A percentile compares a stretch with the other conserved stretches of the same genome.
phyloP scores from a whole-genome alignment of 2,888 invertebrate species.

The Druceiella hillmani region DNA sequence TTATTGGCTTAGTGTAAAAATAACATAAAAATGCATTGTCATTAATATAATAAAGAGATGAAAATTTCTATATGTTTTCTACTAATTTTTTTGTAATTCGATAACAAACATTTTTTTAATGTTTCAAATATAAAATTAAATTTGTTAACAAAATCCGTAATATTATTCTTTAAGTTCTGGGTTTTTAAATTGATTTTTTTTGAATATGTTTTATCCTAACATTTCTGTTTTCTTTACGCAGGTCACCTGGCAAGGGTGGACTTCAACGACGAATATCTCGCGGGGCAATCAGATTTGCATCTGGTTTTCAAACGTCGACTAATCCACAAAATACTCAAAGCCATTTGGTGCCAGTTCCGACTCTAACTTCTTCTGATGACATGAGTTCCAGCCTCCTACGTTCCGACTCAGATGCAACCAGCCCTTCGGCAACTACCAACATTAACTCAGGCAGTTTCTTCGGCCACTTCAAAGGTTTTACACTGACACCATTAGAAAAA shows the following conservation, averaged over 20 bases:
- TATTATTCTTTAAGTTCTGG: too few species aligned
- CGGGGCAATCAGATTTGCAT: constrained; percentile 45
- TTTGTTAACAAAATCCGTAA: too few species aligned
- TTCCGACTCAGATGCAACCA: constrained; percentile 43
- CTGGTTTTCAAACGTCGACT: constrained; percentile 40
- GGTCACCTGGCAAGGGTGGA: constrained; percentile 44
- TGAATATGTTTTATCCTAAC: too few species aligned
- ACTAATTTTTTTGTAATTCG: too few species aligned
- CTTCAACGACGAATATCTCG: constrained; percentile 43
- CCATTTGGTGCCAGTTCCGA: constrained; percentile 43
- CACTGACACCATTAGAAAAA: constrained; percentile 60
- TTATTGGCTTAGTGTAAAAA: too few species aligned
- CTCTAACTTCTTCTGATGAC: constrained; percentile 60
- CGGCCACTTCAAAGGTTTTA: constrained; percentile 84
- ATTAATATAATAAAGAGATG: too few species aligned
- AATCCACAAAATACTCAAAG: constrained; percentile 33
- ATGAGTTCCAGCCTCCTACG: constrained; percentile 65
- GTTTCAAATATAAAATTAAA: too few species aligned
- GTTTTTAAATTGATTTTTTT: too few species aligned
- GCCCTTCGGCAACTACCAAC: constrained; percentile 43
- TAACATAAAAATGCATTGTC: too few species aligned
- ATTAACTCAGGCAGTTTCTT: constrained; percentile 64
- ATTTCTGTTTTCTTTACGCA: too few species aligned
- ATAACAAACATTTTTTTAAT: too few species aligned
- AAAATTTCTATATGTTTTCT: too few species aligned